Conservation (phyloP, 2,797 vertebrate genomes). For the Stomatorhinus walkeri region DNA sequence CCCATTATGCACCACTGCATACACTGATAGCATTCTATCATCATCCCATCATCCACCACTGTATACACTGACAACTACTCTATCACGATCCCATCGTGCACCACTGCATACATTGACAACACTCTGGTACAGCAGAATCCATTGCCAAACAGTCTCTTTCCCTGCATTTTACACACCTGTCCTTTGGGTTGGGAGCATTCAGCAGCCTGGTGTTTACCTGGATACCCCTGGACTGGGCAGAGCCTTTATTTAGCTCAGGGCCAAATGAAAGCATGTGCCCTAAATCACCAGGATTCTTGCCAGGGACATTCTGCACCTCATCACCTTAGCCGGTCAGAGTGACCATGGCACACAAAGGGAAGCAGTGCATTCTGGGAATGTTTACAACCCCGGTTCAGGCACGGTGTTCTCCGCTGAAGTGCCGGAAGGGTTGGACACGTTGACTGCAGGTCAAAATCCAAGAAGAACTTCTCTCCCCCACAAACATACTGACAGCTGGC, state of each 20-base stretch:
- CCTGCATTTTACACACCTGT: not conserved
- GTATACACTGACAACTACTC: not conserved
- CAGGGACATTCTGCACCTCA: not conserved
- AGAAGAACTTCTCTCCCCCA: not conserved
- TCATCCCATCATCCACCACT: not conserved
- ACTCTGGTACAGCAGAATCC: not conserved
- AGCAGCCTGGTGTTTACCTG: slow-evolving; percentile 11
- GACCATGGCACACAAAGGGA: not conserved
- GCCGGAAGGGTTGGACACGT: not conserved
- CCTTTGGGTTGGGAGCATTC: not conserved
- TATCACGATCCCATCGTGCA: not conserved
- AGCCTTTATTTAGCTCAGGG: not conserved
- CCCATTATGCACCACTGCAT: not conserved
- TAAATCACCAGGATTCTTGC: not conserved
- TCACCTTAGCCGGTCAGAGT: not conserved
- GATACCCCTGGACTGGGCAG: not conserved
- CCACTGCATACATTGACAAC: not conserved
- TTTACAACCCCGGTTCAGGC: not conserved
- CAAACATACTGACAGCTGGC: not conserved
- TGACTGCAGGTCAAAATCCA: not conserved
- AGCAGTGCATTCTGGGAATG: slow-evolving; percentile 15
- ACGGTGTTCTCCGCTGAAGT: not conserved
- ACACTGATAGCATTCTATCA: not conserved
- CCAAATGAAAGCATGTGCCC: not conserved
- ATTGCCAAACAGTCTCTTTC: not conserved